Evolutionary conservation across 23 tunicate species (phyloP).

Genomic region (Trididemnum clinides): DNA sequence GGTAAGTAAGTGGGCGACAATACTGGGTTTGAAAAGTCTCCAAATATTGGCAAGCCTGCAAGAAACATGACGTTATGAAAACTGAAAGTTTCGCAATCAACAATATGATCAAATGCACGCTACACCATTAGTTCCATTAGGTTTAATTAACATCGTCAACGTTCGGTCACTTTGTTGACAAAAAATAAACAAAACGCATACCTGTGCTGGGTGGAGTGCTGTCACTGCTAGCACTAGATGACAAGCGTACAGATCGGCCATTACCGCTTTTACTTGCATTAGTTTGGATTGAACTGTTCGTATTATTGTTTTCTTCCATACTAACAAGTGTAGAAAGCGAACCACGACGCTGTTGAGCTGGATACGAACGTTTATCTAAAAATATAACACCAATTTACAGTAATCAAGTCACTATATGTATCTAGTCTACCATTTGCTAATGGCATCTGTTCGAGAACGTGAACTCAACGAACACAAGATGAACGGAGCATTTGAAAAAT

Average conservation of each 20-base stretch:
- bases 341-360: constrained; percentile 3
- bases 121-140: too few relatives aligned
- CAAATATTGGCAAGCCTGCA: neutral
- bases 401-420: too few relatives aligned
- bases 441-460: too few relatives aligned
- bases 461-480: too few relatives aligned
- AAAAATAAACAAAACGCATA: neutral
- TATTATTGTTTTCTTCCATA: too few relatives aligned
- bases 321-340: constrained; percentile 8
- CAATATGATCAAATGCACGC: neutral
- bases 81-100: neutral
- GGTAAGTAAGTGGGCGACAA: neutral
- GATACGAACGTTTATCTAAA: neutral
- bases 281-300: neutral
- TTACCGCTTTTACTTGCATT: neutral
- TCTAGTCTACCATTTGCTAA: too few relatives aligned
- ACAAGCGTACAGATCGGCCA: neutral
- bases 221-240: constrained; percentile 53
- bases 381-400: neutral
- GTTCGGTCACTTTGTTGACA: too few relatives aligned
- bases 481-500: too few relatives aligned
- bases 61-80: neutral
- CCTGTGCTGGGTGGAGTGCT: constrained; percentile 66
- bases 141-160: too few relatives aligned
- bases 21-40: neutral